Evolutionary conservation across 2,888 invertebrate genomes (phyloP), one percentile per base, ranked within the genome.

Genomic region (Lamproptera curius): DNA sequence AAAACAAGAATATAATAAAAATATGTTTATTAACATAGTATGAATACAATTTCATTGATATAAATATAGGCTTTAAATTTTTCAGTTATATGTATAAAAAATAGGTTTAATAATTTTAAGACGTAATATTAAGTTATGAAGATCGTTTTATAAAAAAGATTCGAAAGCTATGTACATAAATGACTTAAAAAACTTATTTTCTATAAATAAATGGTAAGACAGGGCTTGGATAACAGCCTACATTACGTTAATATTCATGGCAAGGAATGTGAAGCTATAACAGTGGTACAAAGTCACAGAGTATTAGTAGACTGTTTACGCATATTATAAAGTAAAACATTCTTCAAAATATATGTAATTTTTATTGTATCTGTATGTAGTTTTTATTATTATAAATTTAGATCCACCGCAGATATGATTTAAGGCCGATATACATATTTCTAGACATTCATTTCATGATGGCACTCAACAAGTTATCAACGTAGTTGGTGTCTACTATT

Each of bases 161-260:
- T 28, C n/a, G 31, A 53, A 54, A 59, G 48, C 47, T 61, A 59
- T 63, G 46, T 62, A 63, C 59, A 63, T 58, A 49, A 38, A 51
- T 46, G 34, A 50, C 51, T 20, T 56, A 47, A 47, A 33, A 43
- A 11, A 54, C 49, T 26, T 47, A 55, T 42, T 39, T 42, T 47
- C 46, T 55, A 59, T 50, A 53, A 55, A 60, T 63, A 67, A 73
- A 62, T 73, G 74, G 76, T 75, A 74, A 73, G 70, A 68, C 64
- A 62, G 59, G 71, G 73, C 71, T 66, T 57, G 44, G 49, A 35
- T 31, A 11, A 11, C 11, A 10, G 4, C 31, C 4, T 41, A 57
- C 51, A 54, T 56, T 52, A 57, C 48, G 54, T 54, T 49, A 57
- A 55, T 52, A 52, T 53, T 56, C 57, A 62, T 61, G 63, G 64